A percentile compares a stretch with the other conserved stretches of the same genome.
Evolutionary conservation across 2,113 vertebrate species (phyloP).

Genomic region (Proteles cristata): DNA sequence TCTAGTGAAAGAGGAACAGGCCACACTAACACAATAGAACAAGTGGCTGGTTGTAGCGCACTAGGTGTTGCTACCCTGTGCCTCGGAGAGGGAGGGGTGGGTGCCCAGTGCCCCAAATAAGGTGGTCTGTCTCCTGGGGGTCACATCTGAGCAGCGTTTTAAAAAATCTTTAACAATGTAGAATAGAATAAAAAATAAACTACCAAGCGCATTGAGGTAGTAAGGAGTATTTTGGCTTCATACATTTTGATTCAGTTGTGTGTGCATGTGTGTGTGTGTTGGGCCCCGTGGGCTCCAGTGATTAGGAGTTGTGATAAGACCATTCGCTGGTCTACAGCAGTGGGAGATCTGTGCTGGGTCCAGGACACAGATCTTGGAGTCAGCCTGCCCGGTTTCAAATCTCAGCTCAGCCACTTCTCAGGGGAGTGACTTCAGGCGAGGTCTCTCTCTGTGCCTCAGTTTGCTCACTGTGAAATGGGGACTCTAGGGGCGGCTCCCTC

Average conservation of each 20-base stretch:
- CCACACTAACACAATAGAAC: rapidly evolving
- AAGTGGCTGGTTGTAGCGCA: too few species aligned
- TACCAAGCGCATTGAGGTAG: not conserved
- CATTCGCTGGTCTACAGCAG: not conserved
- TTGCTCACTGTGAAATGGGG: not conserved
- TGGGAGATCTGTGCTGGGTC: not conserved
- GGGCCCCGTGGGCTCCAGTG: not conserved
- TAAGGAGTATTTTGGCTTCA: not conserved
- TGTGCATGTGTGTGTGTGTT: not conserved
- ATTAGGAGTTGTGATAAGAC: too few species aligned
- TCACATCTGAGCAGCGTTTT: rapidly evolving
- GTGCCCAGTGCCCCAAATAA: not conserved
- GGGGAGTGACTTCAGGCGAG: not conserved
- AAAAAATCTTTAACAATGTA: not conserved
- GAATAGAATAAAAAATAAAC: not conserved
- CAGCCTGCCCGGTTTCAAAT: not conserved
- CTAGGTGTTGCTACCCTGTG: not conserved
- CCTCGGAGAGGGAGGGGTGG: not conserved
- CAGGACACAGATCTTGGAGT: not conserved
- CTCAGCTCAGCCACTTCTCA: not conserved
- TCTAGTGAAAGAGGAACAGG: not conserved
- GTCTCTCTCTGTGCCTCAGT: not conserved
- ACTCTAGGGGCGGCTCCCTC: not conserved
- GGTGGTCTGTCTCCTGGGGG: too few species aligned
- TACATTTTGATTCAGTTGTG: not conserved